Conservation (phyloP, 2,113 vertebrate species). For the Ctenodactylus gundi region DNA sequence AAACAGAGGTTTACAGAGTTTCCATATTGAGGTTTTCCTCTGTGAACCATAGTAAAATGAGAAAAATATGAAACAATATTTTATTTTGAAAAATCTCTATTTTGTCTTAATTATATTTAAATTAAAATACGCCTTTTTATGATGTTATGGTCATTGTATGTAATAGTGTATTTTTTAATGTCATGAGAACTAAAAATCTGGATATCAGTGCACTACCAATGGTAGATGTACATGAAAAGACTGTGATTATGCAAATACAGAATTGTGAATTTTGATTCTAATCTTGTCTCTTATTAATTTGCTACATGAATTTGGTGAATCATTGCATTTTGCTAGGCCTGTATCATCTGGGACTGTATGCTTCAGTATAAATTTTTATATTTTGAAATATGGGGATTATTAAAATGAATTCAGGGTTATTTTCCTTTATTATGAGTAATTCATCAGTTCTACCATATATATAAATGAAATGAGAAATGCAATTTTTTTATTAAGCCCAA, state of each 20-base stretch:
- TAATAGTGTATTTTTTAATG: not conserved
- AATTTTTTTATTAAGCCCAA: constrained; percentile 60
- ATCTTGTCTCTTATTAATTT: not conserved
- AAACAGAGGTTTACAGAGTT: not conserved
- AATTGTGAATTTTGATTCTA: not conserved
- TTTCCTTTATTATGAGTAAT: constrained; percentile 59
- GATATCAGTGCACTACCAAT: not conserved
- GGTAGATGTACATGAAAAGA: not conserved
- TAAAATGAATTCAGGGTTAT: constrained; percentile 53
- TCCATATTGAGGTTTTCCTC: not conserved
- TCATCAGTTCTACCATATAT: constrained; percentile 56
- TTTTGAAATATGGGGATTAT: constrained; percentile 55
- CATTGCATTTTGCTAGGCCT: constrained; percentile 13
- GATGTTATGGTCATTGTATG: not conserved
- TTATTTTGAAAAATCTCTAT: not conserved
- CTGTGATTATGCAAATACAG: too few relatives aligned
- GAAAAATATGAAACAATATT: not conserved
- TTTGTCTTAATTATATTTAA: not conserved
- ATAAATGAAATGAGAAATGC: constrained; percentile 47
- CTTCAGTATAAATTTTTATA: constrained; percentile 55
- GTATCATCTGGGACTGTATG: not conserved
- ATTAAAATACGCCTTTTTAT: not conserved
- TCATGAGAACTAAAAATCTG: not conserved
- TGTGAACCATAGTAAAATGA: not conserved
- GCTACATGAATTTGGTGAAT: not conserved